These are phyloP conservation scores for Montipora capricornis DNA, from an alignment of 64 coral and sea anemone species.

Conservation along the genomic window DNA sequence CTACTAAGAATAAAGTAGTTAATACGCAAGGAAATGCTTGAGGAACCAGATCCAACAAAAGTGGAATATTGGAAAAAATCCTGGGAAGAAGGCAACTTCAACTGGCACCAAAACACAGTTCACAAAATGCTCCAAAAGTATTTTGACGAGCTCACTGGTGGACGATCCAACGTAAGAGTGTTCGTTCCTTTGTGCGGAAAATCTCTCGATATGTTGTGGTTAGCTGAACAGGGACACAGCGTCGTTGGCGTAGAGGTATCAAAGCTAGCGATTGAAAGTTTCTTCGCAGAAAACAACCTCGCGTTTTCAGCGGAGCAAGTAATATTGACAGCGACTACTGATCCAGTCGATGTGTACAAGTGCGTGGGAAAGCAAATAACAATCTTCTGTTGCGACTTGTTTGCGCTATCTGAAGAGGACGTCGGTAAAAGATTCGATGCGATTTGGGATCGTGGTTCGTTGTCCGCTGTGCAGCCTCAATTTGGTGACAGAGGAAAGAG, in stretches of 20 bases:
- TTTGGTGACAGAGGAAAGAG: slow-evolving; percentile 18
- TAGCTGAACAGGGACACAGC: slow-evolving; percentile 55
- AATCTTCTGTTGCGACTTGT: slow-evolving; percentile 46
- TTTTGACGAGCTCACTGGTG: slow-evolving; percentile 29
- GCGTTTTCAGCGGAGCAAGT: slow-evolving; percentile 10
- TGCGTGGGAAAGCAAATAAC: slow-evolving; percentile 19
- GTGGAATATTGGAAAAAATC: slow-evolving; percentile 17
- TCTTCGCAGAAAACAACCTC: slow-evolving; percentile 60
- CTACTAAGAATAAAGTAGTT: neutral
- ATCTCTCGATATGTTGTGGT: slow-evolving; percentile 63
- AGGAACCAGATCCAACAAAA: slow-evolving; percentile 1
- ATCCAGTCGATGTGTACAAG: slow-evolving; percentile 17
- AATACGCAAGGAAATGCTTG: neutral
- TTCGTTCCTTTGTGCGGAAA: slow-evolving; percentile 71
- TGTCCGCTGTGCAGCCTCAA: slow-evolving; percentile 39
- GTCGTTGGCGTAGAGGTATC: slow-evolving; percentile 55
- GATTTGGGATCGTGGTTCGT: slow-evolving; percentile 63
- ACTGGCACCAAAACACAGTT: slow-evolving; percentile 37
- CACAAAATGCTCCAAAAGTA: slow-evolving; percentile 35
- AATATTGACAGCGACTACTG: neutral
- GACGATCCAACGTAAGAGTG: neutral
- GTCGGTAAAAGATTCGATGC: slow-evolving; percentile 50
- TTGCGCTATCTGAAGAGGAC: neutral
- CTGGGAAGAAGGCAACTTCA: neutral
- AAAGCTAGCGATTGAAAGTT: slow-evolving; percentile 11